These are phyloP conservation scores for Cathartes aura DNA, from an alignment of 2,113 vertebrate species.

Conservation along the genomic window DNA sequence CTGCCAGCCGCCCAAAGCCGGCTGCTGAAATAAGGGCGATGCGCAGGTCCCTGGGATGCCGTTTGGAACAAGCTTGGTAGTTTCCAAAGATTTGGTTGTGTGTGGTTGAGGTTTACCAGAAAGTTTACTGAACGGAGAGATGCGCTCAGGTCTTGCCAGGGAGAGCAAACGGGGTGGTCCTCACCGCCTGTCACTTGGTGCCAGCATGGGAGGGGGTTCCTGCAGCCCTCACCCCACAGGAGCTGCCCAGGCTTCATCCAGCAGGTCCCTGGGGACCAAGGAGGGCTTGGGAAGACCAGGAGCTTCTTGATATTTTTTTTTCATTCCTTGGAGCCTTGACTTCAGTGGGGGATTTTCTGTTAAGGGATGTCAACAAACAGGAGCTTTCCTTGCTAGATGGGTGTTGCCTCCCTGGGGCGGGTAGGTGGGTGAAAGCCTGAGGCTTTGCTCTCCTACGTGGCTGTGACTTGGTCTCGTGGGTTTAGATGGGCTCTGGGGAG, in stretches of 20 bases:
- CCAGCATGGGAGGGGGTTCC: background rate
- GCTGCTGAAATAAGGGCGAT: background rate
- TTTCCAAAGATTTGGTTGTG: background rate
- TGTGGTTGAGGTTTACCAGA: background rate
- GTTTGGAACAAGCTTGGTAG: background rate
- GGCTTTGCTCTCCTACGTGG: background rate
- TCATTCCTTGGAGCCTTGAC: background rate
- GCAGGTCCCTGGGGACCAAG: background rate
- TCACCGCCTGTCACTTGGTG: background rate
- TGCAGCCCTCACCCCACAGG: background rate
- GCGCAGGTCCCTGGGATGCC: accelerated
- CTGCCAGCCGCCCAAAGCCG: background rate
- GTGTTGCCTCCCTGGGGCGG: background rate
- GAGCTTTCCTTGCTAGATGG: background rate
- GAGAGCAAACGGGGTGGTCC: background rate
- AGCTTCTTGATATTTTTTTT: background rate
- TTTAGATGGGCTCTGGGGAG: background rate
- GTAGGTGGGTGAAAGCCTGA: background rate
- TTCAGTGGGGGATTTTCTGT: background rate
- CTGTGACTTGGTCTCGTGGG: background rate
- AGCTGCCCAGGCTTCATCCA: background rate
- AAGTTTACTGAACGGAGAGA: background rate
- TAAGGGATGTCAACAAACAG: background rate
- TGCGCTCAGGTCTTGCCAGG: background rate
- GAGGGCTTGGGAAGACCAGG: background rate